phyloP scores from a whole-genome alignment of 1,140 invertebrate species.

The Drosophila nigromelanica region DNA sequence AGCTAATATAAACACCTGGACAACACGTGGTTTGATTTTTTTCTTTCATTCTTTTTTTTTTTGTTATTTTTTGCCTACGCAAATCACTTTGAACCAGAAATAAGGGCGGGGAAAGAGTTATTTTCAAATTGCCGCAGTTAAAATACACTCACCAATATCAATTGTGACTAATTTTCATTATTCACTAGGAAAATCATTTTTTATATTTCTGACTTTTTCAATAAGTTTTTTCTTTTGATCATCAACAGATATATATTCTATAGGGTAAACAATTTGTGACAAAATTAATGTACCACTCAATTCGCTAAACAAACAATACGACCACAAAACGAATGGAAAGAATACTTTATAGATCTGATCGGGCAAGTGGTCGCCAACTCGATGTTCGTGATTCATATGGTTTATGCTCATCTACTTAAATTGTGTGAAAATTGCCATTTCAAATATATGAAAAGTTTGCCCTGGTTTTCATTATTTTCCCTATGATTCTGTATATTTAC shows the following conservation, averaged over 20 bases:
- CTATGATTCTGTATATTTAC: slow-evolving; percentile 57
- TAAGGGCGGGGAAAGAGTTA: slow-evolving; percentile 17
- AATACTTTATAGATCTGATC: slow-evolving; percentile 27
- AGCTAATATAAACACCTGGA: slow-evolving; percentile 73
- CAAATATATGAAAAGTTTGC: slow-evolving; percentile 33
- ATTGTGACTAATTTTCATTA: no score
- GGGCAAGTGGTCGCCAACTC: slow-evolving; percentile 11
- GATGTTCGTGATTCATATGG: slow-evolving; percentile 56
- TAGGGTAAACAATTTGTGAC: no score
- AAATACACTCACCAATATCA: not conserved
- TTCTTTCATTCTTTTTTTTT: not conserved
- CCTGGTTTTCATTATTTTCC: slow-evolving; percentile 53
- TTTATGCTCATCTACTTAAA: not conserved
- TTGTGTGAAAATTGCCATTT: slow-evolving; percentile 19
- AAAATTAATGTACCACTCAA: not conserved
- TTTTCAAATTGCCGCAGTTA: not conserved
- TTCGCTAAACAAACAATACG: not conserved
- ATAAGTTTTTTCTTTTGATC: no score
- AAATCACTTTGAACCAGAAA: slow-evolving; percentile 57
- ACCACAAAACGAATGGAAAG: slow-evolving; percentile 20
- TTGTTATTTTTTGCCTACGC: slow-evolving; percentile 29
- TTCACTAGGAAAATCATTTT: no score
- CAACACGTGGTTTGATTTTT: slow-evolving; percentile 68
- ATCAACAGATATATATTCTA: no score
- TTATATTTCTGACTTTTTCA: no score